These are phyloP conservation scores for Elgonia sp. DNA, from an alignment of 2,888 invertebrate species.

Conservation along the genomic window DNA sequence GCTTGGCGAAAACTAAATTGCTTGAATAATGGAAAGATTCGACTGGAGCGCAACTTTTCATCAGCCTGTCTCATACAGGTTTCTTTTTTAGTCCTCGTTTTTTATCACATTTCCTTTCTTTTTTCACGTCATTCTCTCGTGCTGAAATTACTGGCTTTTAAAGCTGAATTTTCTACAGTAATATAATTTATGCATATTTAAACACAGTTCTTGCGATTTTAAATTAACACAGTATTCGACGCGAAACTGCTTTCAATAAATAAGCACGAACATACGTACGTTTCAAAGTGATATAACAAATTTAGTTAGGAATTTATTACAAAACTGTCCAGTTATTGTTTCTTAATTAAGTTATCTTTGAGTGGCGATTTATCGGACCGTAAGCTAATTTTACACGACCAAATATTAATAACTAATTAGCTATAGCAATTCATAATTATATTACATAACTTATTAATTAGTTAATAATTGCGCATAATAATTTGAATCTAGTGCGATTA, in stretches of 20 bases:
- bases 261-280: neutral
- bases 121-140: slow-evolving; percentile 4
- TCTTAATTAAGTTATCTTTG: slow-evolving; percentile 28
- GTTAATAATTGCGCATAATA: neutral
- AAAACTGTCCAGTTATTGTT: slow-evolving; percentile 2
- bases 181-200: slow-evolving; percentile 30
- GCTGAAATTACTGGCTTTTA: neutral
- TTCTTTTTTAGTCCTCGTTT: slow-evolving; percentile 4
- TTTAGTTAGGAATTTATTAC: neutral
- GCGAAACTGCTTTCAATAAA: slow-evolving; percentile 43
- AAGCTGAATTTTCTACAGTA: slow-evolving; percentile 30
- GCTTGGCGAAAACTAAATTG: slow-evolving; percentile 81
- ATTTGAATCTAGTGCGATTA: neutral
- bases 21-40: slow-evolving; percentile 82
- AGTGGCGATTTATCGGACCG: slow-evolving; percentile 14
- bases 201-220: slow-evolving; percentile 11
- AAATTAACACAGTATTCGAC: slow-evolving; percentile 17
- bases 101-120: slow-evolving; percentile 24
- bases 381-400: neutral
- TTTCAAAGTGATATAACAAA: slow-evolving; percentile 27
- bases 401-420: slow-evolving; percentile 15
- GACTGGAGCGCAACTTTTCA: slow-evolving; percentile 78
- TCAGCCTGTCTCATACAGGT: slow-evolving; percentile 71
- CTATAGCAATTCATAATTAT: neutral
- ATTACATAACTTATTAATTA: neutral